Base-by-base conservation (phyloP, 2,797 vertebrate species). In the Chiroxiphia lanceolata region DNA sequence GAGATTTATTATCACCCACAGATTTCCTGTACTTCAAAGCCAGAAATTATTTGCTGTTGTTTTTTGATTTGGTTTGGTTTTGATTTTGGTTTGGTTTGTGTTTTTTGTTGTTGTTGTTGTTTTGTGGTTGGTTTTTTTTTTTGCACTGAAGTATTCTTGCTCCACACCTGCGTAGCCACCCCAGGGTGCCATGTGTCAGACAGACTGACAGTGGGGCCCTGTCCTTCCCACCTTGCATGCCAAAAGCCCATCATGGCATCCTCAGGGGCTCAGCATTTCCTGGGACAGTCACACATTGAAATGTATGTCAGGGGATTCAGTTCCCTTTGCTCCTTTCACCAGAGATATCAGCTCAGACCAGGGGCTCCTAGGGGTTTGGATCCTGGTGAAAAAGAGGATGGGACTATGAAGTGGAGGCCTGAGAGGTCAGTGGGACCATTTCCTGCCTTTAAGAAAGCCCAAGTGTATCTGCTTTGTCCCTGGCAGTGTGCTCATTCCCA, bases 301-400 rank as follows among this genome's bases (percentile, higher is more conserved):
- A 88, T 8, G 11, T 4, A 40, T 13, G 44, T 17, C 19, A 20
- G 0, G 1, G 11, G 4, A 45, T 42, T 60, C 0, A 0, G 8
- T 45, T 8, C 19, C 10, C 34, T 68, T 36, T 51, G 20, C 19
- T 90, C 17, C 33, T 60, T 61, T 26, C 22, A 21, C 8, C 27
- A 51, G 38, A 4, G 0, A 4, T 31, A 11, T 25, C 33, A 67
- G 29, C 63, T 84, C 59, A 34, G 25, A 47, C 9, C 15, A 42
- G 31, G 14, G 13, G 1, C 17, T 76, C 60, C 29, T 44, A 26
- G 38, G 38, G 50, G 8, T 81, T 65, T 85, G 59, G 22, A 36
- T 45, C 47, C 59, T 2, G 4, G 15, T n/a, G 63, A 94, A 14
- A 42, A n/a, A 34, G 21, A 84, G 16, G 6, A 18, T 77, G 51